A percentile compares a stretch with the other conserved stretches of the same genome.
phyloP scores from a whole-genome alignment of 2,888 invertebrate genomes.

The Brachyptera risi region DNA sequence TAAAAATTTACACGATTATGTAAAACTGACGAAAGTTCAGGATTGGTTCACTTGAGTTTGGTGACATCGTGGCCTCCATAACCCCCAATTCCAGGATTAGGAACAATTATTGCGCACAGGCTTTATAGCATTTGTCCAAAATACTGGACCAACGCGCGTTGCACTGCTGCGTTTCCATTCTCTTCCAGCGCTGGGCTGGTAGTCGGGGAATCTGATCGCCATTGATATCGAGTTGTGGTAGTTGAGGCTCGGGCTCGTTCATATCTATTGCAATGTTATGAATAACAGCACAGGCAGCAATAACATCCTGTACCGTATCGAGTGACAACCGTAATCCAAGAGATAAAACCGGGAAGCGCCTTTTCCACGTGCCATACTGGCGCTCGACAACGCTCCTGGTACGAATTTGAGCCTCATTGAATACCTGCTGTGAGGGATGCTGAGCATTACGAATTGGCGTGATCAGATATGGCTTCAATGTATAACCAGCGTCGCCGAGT shows the following conservation, averaged over 20 bases:
- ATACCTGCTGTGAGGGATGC: conserved; percentile 8
- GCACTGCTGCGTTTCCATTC: too few relatives aligned
- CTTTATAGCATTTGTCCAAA: too few relatives aligned
- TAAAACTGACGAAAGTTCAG: too few relatives aligned
- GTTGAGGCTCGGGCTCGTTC: conserved; percentile 6
- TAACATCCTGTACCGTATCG: conserved; percentile 15
- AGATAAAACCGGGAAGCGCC: conserved; percentile 21
- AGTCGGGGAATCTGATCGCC: not conserved
- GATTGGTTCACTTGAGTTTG: too few relatives aligned
- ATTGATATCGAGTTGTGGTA: not conserved
- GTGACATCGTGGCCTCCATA: too few relatives aligned
- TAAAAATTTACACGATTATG: too few relatives aligned
- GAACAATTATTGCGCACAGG: too few relatives aligned
- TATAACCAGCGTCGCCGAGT: conserved; percentile 13
- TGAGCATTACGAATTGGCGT: conserved; percentile 19
- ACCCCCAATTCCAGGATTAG: too few relatives aligned
- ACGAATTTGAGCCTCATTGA: conserved; percentile 12
- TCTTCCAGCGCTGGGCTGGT: too few relatives aligned
- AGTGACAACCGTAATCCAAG: conserved; percentile 12
- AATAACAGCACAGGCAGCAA: conserved; percentile 24
- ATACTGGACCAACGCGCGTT: too few relatives aligned
- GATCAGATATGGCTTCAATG: not conserved
- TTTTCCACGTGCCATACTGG: conserved; percentile 21
- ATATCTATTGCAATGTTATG: conserved; percentile 22
- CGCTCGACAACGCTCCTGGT: conserved; percentile 18